A percentile compares a stretch with the other conserved stretches of the same genome.
Evolutionary conservation across 2,797 vertebrate species (phyloP).

Genomic region (Bovichtus diacanthus): DNA sequence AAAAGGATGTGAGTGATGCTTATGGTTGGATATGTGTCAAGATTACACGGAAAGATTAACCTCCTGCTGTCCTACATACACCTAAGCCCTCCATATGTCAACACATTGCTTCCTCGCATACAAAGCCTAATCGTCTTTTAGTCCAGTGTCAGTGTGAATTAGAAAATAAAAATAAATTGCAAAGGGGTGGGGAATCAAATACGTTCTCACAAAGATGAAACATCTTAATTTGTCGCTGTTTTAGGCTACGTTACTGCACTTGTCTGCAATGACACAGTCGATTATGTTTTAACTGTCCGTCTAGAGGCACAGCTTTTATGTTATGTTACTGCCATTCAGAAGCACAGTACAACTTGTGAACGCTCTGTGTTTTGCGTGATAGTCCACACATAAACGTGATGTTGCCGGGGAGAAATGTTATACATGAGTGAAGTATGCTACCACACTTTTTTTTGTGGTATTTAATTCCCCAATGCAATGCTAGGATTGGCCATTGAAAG

Average conservation of each 20-base stretch:
- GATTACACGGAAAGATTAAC: conserved; percentile 50
- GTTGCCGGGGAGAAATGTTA: background rate
- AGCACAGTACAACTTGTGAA: conserved; percentile 24
- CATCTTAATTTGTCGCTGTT: background rate
- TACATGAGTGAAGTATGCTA: background rate
- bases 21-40: conserved; percentile 49
- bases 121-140: background rate
- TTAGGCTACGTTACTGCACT: background rate
- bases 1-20: conserved; percentile 44
- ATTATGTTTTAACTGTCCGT: conserved; percentile 24
- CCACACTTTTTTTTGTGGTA: too few species aligned
- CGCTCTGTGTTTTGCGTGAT: conserved; percentile 13
- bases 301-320: background rate
- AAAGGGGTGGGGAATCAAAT: background rate
- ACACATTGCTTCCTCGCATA: background rate
- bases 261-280: background rate
- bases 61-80: conserved; percentile 42
- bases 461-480: too few species aligned
- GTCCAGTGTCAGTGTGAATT: background rate
- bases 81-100: conserved; percentile 41
- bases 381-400: background rate
- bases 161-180: background rate
- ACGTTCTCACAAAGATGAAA: background rate
- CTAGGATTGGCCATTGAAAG: background rate
- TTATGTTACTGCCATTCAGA: conserved; percentile 39